phyloP scores from a whole-genome alignment of 2,113 vertebrate genomes.

The Rhodinocichla rosea region DNA sequence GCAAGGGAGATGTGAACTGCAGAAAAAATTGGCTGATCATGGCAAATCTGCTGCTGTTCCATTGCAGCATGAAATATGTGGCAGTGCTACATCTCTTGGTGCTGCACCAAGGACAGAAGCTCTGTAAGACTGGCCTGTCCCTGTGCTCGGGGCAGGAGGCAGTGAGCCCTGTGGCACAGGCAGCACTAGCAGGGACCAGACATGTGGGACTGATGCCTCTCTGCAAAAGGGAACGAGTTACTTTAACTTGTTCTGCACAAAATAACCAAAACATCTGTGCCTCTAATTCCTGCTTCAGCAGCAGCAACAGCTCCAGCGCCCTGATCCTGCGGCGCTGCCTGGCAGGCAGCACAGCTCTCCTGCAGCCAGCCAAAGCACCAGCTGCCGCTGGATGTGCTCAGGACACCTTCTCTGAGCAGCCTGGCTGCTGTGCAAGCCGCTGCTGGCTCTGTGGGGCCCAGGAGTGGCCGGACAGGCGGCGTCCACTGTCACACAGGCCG shows the following conservation, averaged over 20 bases:
- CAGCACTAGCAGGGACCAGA: not conserved
- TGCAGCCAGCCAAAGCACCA: not conserved
- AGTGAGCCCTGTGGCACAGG: not conserved
- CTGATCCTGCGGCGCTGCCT: accelerated
- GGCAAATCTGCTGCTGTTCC: not conserved
- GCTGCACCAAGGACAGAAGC: not conserved
- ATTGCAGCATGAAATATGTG: not conserved
- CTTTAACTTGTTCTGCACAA: not conserved
- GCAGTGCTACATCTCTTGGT: not conserved
- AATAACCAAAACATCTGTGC: not conserved
- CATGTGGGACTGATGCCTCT: accelerated
- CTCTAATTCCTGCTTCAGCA: not conserved
- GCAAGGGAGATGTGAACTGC: not conserved
- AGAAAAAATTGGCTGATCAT: not conserved
- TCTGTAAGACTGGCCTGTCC: not conserved
- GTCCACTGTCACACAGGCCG: not conserved
- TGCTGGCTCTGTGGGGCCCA: not conserved
- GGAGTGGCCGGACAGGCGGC: accelerated
- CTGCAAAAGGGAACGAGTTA: not conserved
- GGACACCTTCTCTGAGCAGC: not conserved
- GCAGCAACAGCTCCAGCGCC: not conserved
- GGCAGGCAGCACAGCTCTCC: not conserved
- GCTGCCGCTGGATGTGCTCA: not conserved
- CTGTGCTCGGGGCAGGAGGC: not conserved
- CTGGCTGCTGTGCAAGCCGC: not conserved